A percentile compares a stretch with the other conserved stretches of the same genome.
Evolutionary conservation across 2,113 vertebrate species (phyloP).

Genomic region (Oceanites oceanicus): DNA sequence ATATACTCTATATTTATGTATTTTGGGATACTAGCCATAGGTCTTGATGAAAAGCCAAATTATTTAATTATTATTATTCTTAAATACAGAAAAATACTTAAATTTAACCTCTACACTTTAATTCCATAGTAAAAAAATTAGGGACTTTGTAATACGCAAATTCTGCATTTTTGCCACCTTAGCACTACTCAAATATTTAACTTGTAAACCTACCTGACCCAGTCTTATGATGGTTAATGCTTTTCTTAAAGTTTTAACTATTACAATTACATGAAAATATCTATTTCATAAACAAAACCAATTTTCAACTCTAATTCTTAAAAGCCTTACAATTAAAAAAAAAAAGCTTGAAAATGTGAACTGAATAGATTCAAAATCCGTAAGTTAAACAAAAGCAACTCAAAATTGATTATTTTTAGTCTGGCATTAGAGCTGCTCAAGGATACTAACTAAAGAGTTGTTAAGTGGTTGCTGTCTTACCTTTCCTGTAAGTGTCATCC

Average conservation of each 20-base stretch:
- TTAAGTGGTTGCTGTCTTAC: background rate
- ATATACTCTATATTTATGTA: constrained; percentile 44
- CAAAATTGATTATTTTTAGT: background rate
- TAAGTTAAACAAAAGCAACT: background rate
- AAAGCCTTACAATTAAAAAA: background rate
- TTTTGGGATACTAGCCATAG: constrained; percentile 46
- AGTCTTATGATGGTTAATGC: background rate
- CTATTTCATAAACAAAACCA: background rate
- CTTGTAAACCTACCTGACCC: background rate
- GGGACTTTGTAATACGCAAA: background rate
- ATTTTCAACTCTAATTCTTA: background rate
- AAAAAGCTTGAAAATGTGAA: background rate
- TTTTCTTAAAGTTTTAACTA: background rate
- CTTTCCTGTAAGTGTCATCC: background rate
- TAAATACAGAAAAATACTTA: background rate
- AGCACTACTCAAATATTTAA: background rate
- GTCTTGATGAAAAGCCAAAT: constrained; percentile 29
- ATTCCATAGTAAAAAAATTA: background rate
- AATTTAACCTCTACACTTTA: background rate
- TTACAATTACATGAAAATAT: background rate
- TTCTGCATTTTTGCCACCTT: background rate
- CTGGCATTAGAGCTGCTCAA: background rate
- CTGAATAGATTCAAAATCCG: background rate
- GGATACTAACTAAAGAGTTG: background rate
- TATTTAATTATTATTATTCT: background rate